Evolutionary conservation across 2,113 vertebrate species (phyloP), one percentile per base, ranked within the genome.

Genomic region (Spheniscus mendiculus): DNA sequence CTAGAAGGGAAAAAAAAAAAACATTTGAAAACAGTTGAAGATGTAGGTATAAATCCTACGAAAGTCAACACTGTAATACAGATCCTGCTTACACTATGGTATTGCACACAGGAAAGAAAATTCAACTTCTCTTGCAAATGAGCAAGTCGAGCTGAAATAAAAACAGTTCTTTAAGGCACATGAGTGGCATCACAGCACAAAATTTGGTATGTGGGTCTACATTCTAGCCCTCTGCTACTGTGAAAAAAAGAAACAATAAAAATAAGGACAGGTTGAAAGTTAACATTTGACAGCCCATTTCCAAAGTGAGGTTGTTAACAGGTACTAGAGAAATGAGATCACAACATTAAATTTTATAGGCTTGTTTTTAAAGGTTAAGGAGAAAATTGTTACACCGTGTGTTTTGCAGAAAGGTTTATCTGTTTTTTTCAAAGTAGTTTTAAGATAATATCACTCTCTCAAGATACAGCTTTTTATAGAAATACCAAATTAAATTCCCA

Each of bases 321-420:
- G 42, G n/a, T 78, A 71, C 76, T 93, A 81, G 30, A 92, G 58
- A 94, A 95, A 94, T 47, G 32, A 95, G 72, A 87, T 55, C 47
- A 29, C 19, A 88, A 34, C 65, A 67, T 87, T 58, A 90, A 47
- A 78, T 80, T 87, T 82, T 83, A 89, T 47, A 66, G 59, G 38
- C 36, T 89, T 82, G 38, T 47, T 90, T 92, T 66, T 81, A 93
- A 97, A 87, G 72, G 71, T 91, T 90, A 93, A 94, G 70, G 52
- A 93, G 78, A 87, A 87, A 93, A 88, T 76, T 93, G 79, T 34
- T 84, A 56, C 22, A 62, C 10, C 20, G 15, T 63, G n/a, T 62
- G 15, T 70, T 87, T 45, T 80, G 30, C 30, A 81, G 47, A 95
- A 69, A 50, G 22, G 23, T 73, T 78, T 86, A 59, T 55, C 56